Evolutionary conservation across 2,888 invertebrate species (phyloP), one percentile per base, ranked within the genome.

Genomic region (Ecliptopera silaceata): DNA sequence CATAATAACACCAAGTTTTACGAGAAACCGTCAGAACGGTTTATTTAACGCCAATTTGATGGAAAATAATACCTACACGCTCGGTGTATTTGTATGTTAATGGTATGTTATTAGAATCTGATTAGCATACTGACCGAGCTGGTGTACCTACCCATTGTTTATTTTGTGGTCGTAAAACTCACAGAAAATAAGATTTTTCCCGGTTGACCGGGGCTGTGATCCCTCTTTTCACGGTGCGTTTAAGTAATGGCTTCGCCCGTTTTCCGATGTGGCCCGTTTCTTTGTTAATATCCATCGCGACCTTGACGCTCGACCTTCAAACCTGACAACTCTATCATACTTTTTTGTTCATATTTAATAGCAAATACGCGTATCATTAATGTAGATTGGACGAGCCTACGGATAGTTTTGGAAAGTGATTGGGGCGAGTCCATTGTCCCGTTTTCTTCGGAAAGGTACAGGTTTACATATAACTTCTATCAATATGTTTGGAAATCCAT

Each of bases 81-180:
- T 64, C 71, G 63, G 72, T 64, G 63, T 64, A 58, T 65, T 56
- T 66, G 71, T 72, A 53, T 57, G 69, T 59, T 70, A 71, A 71
- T 72, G 61, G 58, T 46, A 60, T 72, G 65, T 68, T 78, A 75
- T 80, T 77, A 75, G 79, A 80, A 82, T 82, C 76, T 75, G 77
- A 80, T 86, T 82, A 83, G 80, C 57, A 80, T 78, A 78, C 73
- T 69, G 71, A 72, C 72, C 69, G 61, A 68, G 66, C 70, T 64
- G 64, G 63, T 56, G 52, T 55, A 34, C 5, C 6, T 15, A 15
- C 10, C 15, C 15, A 64, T 69, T 74, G 70, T 74, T 75, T 72
- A 63, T 71, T 68, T 71, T 64, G 47, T 47, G 44, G 56, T 56
- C 56, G 57, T 47, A 69, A 71, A 69, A 59, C 58, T 62, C 52